phyloP scores from a whole-genome alignment of 2,888 invertebrate species.

The Geotrupes spiniger region DNA sequence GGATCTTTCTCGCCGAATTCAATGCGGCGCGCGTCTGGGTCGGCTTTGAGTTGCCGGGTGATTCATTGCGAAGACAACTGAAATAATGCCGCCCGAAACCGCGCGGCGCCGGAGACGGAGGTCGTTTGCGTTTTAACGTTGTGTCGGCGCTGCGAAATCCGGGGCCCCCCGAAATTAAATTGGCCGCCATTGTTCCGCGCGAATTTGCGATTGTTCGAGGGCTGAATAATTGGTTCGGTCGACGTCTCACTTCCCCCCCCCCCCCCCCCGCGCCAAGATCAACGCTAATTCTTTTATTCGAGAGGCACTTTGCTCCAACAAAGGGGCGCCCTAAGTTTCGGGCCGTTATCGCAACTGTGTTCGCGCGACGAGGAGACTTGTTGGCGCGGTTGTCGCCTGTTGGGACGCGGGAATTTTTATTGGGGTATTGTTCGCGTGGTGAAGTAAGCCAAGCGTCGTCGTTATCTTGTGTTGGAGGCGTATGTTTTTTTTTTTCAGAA shows the following conservation, averaged over 20 bases:
- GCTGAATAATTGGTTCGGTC: no score
- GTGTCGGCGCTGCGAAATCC: constrained; percentile 18
- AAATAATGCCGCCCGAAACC: constrained; percentile 32
- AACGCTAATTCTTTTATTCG: neutral
- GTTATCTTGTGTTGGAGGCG: no score
- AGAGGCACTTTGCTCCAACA: neutral
- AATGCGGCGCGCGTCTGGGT: constrained; percentile 28
- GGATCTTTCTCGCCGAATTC: constrained; percentile 26
- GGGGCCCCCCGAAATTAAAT: constrained; percentile 15
- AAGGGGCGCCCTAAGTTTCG: neutral
- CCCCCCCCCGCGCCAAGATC: no score
- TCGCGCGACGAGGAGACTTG: no score
- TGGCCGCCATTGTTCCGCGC: constrained; percentile 19
- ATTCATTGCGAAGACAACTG: constrained; percentile 32
- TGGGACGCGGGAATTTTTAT: no score
- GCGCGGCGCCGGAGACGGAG: constrained; percentile 28
- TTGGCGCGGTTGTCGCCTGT: no score
- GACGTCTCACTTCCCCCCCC: no score
- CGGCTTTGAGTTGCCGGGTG: constrained; percentile 25
- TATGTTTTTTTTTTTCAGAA: no score
- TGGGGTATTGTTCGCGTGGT: no score
- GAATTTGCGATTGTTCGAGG: no score
- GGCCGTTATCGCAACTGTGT: no score
- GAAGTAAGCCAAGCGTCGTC: no score
- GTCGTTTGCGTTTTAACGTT: constrained; percentile 34